These are phyloP conservation scores for Phalera bucephala DNA, from an alignment of 2,888 invertebrate genomes.

Conservation along the genomic window DNA sequence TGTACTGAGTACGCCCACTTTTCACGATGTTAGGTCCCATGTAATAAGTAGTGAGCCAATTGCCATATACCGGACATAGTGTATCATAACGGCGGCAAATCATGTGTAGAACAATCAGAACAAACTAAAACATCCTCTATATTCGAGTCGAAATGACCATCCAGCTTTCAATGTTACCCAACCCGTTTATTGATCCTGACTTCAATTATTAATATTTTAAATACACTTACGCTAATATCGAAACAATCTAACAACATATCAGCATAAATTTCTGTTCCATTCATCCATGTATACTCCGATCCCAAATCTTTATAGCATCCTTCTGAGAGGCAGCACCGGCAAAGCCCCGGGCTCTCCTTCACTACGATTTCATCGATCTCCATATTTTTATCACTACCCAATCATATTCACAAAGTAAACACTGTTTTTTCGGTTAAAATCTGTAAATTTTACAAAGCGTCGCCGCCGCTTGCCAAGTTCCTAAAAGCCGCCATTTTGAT, in stretches of 20 bases:
- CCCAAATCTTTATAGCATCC: constrained; percentile 75
- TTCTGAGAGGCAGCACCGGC: constrained; percentile 77
- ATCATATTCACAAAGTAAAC: constrained; percentile 16
- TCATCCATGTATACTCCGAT: constrained; percentile 72
- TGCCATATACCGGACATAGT: too few species aligned
- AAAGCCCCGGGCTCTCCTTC: constrained; percentile 73
- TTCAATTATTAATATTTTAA: too few species aligned
- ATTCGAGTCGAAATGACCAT: too few species aligned
- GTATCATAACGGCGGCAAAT: too few species aligned
- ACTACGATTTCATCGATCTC: constrained; percentile 70
- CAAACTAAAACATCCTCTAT: too few species aligned
- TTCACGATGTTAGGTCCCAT: too few species aligned
- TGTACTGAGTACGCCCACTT: too few species aligned
- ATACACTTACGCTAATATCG: constrained; percentile 72
- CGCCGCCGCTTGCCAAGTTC: constrained; percentile 7
- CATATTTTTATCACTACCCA: constrained; percentile 47
- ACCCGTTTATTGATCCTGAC: too few species aligned
- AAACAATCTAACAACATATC: constrained; percentile 77
- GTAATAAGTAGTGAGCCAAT: too few species aligned
- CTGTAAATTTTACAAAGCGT: constrained; percentile 4
- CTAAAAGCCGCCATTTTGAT: constrained; percentile 26
- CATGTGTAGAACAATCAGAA: too few species aligned
- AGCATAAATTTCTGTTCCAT: constrained; percentile 73
- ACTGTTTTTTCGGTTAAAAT: neutral
- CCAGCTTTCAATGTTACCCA: too few species aligned